Evolutionary conservation across 2,113 vertebrate species (phyloP), one percentile per base, ranked within the genome.

Genomic region (Phoenicopterus ruber): DNA sequence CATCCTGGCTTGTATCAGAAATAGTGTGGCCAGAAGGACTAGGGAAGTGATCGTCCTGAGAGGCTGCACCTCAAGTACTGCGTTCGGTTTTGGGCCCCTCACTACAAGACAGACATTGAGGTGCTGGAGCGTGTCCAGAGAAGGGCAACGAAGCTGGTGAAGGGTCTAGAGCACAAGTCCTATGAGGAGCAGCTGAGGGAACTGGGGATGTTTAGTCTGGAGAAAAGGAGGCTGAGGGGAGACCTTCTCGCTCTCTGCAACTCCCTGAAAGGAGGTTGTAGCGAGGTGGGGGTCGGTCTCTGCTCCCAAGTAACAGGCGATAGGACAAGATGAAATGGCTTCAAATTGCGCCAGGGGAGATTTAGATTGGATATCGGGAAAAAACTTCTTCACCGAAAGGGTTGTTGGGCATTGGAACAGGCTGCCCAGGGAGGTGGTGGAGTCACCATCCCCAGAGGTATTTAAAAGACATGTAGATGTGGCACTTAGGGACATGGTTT

Each of bases 211-310:
- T 50, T 80, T 21, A 65, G 31, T 2, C 24, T 65, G 29, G 36
- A 52, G 47, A 42, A 42, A 7, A 46, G 24, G 31, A 74, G 40
- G 16, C 22, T n/a, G 2, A 74, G 16, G 22, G 52, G 52, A 44
- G 52, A 42, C 31, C 21, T 42, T 25, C 18, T 46, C 0, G 1
- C 13, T n/a, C 17, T 58, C 31, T 20, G 9, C 52, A 58, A 3
- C 54, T 46, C 3, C 54, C 40, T 16, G 54, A 58, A 20, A 46
- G 24, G 24, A 15, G n/a, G 28, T 3, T 24, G n/a, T 38, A 19
- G 74, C 0, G 3, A 32, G n/a, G 28, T 18, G 21, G 11, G 8
- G 0, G 16, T 32, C 0, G 1, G 15, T 38, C 26, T 67, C 32
- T 81, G 46, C 12, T 81, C 5, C 25, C 40, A 38, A 5, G 14